These are phyloP conservation scores for Haemorhous mexicanus DNA, from an alignment of 2,113 vertebrate species.

Conservation along the genomic window DNA sequence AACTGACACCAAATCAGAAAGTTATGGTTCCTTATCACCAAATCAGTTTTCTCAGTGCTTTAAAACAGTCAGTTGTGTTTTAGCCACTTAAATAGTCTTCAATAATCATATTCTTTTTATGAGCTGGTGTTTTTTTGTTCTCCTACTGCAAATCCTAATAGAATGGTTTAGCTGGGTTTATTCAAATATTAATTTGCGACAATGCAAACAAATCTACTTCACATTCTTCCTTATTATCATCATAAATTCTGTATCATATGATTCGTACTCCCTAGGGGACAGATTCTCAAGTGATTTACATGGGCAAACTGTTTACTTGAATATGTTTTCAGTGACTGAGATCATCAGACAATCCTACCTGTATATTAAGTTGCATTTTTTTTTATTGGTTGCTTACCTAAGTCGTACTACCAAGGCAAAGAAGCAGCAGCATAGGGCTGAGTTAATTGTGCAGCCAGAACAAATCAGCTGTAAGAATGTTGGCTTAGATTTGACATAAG, in stretches of 20 bases:
- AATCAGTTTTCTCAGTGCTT: neutral
- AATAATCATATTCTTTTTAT: neutral
- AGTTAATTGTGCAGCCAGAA: neutral
- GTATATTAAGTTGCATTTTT: neutral
- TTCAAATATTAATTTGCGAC: neutral
- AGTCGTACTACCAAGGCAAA: neutral
- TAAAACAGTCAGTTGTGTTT: neutral
- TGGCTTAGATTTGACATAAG: neutral
- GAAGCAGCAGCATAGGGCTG: neutral
- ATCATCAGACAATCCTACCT: neutral
- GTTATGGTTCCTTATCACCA: neutral
- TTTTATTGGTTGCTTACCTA: neutral
- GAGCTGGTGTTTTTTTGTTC: neutral
- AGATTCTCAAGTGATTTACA: neutral
- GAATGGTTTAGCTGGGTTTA: neutral
- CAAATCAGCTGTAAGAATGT: neutral
- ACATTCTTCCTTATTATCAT: neutral
- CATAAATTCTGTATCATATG: neutral
- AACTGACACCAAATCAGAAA: neutral
- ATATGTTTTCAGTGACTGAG: neutral
- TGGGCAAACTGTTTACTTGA: neutral
- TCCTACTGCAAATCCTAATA: neutral
- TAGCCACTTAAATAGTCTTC: neutral
- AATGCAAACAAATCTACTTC: neutral
- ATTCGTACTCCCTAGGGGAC: neutral